Base-by-base conservation (phyloP, 1,140 invertebrate species). In the Nephotettix cincticeps region DNA sequence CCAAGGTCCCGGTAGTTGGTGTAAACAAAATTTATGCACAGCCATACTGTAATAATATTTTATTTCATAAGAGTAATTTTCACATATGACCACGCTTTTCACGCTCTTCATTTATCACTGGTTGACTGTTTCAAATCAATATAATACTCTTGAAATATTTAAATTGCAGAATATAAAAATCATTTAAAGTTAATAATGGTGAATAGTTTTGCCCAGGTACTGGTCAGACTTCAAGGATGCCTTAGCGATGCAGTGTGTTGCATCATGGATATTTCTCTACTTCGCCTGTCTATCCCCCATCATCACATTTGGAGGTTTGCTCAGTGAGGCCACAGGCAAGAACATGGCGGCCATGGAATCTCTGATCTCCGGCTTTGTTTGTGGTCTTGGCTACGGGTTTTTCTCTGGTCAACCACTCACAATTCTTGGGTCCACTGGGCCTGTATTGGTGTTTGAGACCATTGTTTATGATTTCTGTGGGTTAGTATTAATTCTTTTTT, bases 331-430 rank as follows among this genome's bases (percentile, higher is more conserved):
- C 1, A 99, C 98, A 0, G 92, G 93, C 29, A 94, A 95, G 79
- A 91, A 97, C 78, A 99, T 99, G 92, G 97, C 97, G 1, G 97
- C 97, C 0, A 96, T 99, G 91, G 98, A 99, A 83, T 99, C 96
- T 65, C 84, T 99, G 1, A 88, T 99, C 56, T 94, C 96, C 47
- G 97, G 96, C 68, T 96, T 97, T 77, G 90, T 99, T 19, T 98
- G 95, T 79, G 98, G 98, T 1, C 87, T 99, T 74, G 87, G 94
- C 23, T 99, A 98, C 81, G 96, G 96, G 23, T 88, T 99, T 47
- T 99, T 99, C 84, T 95, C 95, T 74, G 98, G 98, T 4, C 98
- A 99, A 82, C 98, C 98, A 3, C 84, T 99, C 21, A 99, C 96
- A 61, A 96, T 99, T 76, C 86, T 99, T 51, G 97, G 98, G 30